These are phyloP conservation scores for Lineus longissimus DNA, from an alignment of 1,140 invertebrate species.

Conservation along the genomic window DNA sequence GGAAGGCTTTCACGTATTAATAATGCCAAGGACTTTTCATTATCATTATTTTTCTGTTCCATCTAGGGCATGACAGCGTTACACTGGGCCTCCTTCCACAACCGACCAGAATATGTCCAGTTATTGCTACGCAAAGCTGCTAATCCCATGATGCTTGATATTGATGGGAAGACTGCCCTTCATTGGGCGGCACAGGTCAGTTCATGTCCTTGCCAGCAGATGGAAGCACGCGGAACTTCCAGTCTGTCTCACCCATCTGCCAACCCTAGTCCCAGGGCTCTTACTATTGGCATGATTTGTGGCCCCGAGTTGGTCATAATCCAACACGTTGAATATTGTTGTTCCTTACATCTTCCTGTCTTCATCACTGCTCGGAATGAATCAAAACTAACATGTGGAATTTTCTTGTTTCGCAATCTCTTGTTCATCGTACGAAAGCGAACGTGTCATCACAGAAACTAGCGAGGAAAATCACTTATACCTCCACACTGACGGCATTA, in stretches of 20 bases:
- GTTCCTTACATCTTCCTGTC: no score
- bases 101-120: slow-evolving; percentile 35
- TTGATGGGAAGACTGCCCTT: slow-evolving; percentile 42
- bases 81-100: slow-evolving; percentile 48
- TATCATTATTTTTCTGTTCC: slow-evolving; percentile 2
- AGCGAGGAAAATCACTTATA: no score
- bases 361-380: no score
- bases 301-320: no score
- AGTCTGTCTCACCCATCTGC: background rate
- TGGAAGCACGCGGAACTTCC: background rate
- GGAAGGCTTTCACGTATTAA: slow-evolving; percentile 16
- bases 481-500: no score
- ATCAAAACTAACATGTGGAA: no score
- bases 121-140: slow-evolving; percentile 34
- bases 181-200: slow-evolving; percentile 48
- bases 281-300: no score
- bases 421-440: no score
- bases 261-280: background rate
- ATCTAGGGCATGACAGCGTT: slow-evolving; percentile 42
- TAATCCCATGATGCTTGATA: slow-evolving; percentile 26
- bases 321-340: no score
- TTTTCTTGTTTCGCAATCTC: no score
- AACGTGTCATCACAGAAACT: no score
- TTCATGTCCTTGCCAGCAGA: background rate
- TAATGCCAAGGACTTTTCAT: no score